phyloP scores from a whole-genome alignment of 1,140 invertebrate species.

The Penaeus indicus region DNA sequence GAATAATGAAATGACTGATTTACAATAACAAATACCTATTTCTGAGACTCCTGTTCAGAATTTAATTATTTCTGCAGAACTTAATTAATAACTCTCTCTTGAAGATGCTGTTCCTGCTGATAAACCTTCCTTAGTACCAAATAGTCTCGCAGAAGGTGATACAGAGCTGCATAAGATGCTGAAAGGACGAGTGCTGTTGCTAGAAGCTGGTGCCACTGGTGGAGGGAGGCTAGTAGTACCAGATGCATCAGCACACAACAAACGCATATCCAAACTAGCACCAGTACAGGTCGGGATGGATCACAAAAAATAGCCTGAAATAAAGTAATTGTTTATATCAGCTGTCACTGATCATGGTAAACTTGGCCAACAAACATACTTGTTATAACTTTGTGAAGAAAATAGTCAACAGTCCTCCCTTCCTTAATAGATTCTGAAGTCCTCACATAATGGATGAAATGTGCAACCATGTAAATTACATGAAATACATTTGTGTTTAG shows the following conservation, averaged over 20 bases:
- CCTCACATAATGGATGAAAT: no score
- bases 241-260: slow-evolving; percentile 83
- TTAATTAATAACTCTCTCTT: slow-evolving; percentile 71
- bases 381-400: no score
- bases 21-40: no score
- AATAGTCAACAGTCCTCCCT: no score
- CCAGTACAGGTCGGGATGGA: slow-evolving; percentile 84
- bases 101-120: slow-evolving; percentile 80
- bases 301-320: slow-evolving; percentile 86
- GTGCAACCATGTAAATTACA: no score
- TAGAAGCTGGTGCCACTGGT: slow-evolving; percentile 92
- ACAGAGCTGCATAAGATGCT: slow-evolving; percentile 92
- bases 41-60: neutral
- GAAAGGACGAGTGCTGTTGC: slow-evolving; percentile 87
- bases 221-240: slow-evolving; percentile 80
- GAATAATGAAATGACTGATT: no score
- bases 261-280: slow-evolving; percentile 81
- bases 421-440: no score
- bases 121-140: slow-evolving; percentile 87
- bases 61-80: neutral
- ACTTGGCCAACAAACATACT: no score
- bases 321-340: neutral
- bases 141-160: slow-evolving; percentile 88
- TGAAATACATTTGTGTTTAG: no score
- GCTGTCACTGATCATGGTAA: slow-evolving; percentile 12